Percentiles rank a stretch among this genome's conserved stretches.
Conservation (phyloP, 1,140 invertebrate genomes). For the Panagrolaimus sp. region DNA sequence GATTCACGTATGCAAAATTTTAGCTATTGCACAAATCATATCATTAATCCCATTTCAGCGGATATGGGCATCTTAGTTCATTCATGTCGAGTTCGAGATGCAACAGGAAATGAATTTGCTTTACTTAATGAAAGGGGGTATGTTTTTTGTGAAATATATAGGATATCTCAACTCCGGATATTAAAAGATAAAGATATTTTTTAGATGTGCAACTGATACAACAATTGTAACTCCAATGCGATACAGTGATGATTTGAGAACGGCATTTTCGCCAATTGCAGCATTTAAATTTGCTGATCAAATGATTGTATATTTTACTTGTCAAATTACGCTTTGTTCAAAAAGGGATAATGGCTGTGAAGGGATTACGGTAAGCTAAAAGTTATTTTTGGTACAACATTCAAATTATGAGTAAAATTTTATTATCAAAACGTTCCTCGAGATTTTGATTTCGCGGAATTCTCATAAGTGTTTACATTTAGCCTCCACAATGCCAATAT, state of each 20-base stretch:
- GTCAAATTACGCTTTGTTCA: conserved; percentile 44
- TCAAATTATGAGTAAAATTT: neutral
- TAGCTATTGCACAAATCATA: conserved; percentile 7
- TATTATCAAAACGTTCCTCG: too few relatives aligned
- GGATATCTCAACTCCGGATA: conserved; percentile 5
- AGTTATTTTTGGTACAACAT: too few relatives aligned
- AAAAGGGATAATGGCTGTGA: conserved; percentile 43
- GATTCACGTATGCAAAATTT: conserved; percentile 28
- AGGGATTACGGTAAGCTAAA: conserved; percentile 38
- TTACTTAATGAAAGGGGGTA: conserved; percentile 40
- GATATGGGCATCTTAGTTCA: conserved; percentile 45
- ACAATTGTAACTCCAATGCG: conserved; percentile 30
- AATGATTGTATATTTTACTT: conserved; percentile 45
- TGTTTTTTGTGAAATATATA: neutral
- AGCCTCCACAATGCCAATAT: neutral
- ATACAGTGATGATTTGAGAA: conserved; percentile 29
- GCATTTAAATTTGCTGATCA: conserved; percentile 51
- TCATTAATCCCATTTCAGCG: conserved; percentile 16
- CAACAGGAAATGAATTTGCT: conserved; percentile 39
- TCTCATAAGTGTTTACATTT: too few relatives aligned
- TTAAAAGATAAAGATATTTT: too few relatives aligned
- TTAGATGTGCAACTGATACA: conserved; percentile 39
- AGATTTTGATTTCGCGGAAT: too few relatives aligned
- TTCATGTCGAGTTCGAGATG: conserved; percentile 44
- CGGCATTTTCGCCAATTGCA: conserved; percentile 36